A percentile compares a stretch with the other conserved stretches of the same genome.
phyloP scores from a whole-genome alignment of 2,888 invertebrate genomes.

The Colletes collaris region DNA sequence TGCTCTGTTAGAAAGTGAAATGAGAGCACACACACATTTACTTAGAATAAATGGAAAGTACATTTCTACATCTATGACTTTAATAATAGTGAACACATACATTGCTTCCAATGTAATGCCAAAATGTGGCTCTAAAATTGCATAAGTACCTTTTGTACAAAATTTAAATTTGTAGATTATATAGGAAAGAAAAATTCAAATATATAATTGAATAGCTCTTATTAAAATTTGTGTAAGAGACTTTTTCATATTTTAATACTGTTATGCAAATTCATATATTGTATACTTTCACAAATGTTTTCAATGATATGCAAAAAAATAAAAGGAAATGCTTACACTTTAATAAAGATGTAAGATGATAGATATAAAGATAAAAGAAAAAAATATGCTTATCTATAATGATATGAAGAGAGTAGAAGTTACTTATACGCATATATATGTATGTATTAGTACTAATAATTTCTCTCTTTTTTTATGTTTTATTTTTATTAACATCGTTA shows the following conservation, averaged over 20 bases:
- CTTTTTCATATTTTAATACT: no score
- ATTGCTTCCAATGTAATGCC: background rate
- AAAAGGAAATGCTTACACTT: background rate
- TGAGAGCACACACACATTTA: slow-evolving; percentile 53
- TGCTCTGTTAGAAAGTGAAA: slow-evolving; percentile 65
- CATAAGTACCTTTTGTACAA: background rate
- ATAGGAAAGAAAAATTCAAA: background rate
- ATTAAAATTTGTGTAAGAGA: no score
- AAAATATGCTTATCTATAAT: background rate
- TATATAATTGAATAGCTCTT: background rate
- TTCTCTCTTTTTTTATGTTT: no score
- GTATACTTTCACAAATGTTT: no score
- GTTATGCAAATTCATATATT: no score
- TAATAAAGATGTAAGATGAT: no score
- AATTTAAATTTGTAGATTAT: background rate
- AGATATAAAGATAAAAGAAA: no score
- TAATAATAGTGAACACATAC: slow-evolving; percentile 16
- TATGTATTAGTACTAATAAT: background rate
- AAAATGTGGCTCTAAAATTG: background rate
- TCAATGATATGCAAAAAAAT: background rate
- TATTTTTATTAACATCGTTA: background rate
- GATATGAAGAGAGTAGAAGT: background rate
- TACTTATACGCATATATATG: no score
- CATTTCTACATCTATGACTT: slow-evolving; percentile 27
- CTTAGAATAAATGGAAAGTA: slow-evolving; percentile 56